Evolutionary conservation across 2,797 vertebrate species (phyloP), one percentile per base, ranked within the genome.

Genomic region (Pipistrellus nathusii): DNA sequence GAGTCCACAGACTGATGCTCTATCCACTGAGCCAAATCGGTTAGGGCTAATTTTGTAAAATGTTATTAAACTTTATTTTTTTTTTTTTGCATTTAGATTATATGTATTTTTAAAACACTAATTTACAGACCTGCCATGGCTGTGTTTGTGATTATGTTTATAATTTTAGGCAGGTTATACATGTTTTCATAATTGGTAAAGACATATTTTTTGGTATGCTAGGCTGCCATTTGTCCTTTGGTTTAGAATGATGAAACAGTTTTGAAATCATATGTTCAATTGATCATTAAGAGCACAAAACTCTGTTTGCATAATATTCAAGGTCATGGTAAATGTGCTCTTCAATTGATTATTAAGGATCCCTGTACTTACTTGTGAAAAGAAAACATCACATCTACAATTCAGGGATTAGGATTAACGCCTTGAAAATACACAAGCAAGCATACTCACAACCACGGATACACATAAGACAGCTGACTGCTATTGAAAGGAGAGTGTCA

Each of bases 311-410:
- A 51, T 44, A 80, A 85, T 8, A 90, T 46, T 15, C 2, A 90
- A 80, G 51, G 88, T 48, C 18, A 76, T 30, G 86, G 38, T 68
- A 23, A 81, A 62, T 89, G 93, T 77, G 1, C 6, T 80, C 13
- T 82, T 92, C 21, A 83, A 66, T 3, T 76, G 23, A 85, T 90
- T 95, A 72, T 25, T 77, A 84, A 72, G 41, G 5, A 55, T 95
- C 6, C 27, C 4, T 80, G 35, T 51, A 35, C 12, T 38, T 71
- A 55, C 6, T 20, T 23, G 1, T 83, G 41, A 55, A 73, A 85
- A 88, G 21, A 76, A 88, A 82, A 85, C 69, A 95, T 21, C 8
- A 55, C 72, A 20, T 13, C n/a, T 83, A 78, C 85, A 71, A 69
- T 75, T 85, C 14, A 86, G 18, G 3, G 8, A 75, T 38, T 35